Conservation (phyloP, 2,113 vertebrate genomes). For the Syngnathus floridae region DNA sequence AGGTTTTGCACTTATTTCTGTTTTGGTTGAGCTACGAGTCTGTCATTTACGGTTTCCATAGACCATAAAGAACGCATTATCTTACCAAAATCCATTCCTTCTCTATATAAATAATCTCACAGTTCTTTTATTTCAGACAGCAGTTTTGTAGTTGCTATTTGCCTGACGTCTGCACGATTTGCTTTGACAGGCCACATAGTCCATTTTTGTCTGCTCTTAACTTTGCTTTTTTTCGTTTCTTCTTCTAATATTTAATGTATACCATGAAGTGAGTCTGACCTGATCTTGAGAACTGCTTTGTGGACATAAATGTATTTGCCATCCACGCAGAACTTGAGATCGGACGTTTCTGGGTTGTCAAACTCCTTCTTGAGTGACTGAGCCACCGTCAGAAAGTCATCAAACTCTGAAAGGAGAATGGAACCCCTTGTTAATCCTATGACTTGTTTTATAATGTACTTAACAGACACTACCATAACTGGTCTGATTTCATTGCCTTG, state of each 20-base stretch:
- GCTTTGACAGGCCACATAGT: too few relatives aligned
- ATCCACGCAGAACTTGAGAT: slow-evolving; percentile 91
- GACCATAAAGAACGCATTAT: too few relatives aligned
- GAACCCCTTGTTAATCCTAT: neutral
- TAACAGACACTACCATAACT: neutral
- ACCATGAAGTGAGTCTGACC: slow-evolving; percentile 58
- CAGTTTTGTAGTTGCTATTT: too few relatives aligned
- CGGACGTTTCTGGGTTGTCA: slow-evolving; percentile 91
- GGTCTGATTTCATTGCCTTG: neutral
- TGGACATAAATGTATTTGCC: slow-evolving; percentile 94
- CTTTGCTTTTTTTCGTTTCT: too few relatives aligned
- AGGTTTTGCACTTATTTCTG: too few relatives aligned
- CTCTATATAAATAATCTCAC: too few relatives aligned
- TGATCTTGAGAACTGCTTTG: slow-evolving; percentile 96
- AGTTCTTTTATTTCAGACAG: too few relatives aligned
- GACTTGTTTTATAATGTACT: neutral
- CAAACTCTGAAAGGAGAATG: slow-evolving; percentile 74
- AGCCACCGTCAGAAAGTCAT: slow-evolving; percentile 91
- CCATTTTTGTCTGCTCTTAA: too few relatives aligned
- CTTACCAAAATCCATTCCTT: too few relatives aligned
- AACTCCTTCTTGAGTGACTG: slow-evolving; percentile 94
- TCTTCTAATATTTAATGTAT: neutral
- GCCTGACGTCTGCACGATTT: too few relatives aligned
- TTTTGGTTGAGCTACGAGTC: too few relatives aligned
- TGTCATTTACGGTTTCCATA: too few relatives aligned